Conservation (phyloP, 2,888 invertebrate genomes). For the Pandemis corylana region DNA sequence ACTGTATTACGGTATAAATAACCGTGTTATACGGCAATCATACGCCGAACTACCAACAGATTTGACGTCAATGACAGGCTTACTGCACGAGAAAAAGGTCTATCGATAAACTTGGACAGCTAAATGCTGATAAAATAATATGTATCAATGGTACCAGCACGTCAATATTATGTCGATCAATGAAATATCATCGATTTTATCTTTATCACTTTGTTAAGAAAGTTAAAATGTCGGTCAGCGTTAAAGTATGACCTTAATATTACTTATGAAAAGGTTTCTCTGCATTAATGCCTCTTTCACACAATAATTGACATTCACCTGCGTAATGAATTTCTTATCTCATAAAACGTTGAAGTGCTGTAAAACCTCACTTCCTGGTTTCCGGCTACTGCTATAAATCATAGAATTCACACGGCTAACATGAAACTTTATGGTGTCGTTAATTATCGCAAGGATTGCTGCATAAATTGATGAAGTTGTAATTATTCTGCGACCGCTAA, state of each 20-base stretch:
- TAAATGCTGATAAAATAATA: slow-evolving; percentile 40
- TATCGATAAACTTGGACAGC: slow-evolving; percentile 40
- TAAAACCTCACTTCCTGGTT: background rate
- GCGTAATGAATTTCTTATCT: background rate
- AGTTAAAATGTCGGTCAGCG: slow-evolving; percentile 6
- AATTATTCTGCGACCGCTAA: slow-evolving; percentile 20
- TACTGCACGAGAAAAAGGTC: slow-evolving; percentile 40
- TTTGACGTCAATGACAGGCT: slow-evolving; percentile 39
- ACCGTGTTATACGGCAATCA: slow-evolving; percentile 41
- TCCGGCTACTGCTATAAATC: slow-evolving; percentile 1
- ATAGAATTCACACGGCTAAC: slow-evolving; percentile 13
- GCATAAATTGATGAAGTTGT: slow-evolving; percentile 36
- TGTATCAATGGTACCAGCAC: slow-evolving; percentile 37
- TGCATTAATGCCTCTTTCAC: background rate
- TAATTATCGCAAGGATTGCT: slow-evolving; percentile 19
- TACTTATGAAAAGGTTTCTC: background rate
- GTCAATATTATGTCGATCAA: slow-evolving; percentile 39
- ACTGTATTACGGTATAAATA: slow-evolving; percentile 54
- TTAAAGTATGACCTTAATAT: slow-evolving; percentile 8
- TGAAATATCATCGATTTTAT: slow-evolving; percentile 33
- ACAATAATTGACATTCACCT: background rate
- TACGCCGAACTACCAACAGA: slow-evolving; percentile 25
- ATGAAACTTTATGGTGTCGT: slow-evolving; percentile 6
- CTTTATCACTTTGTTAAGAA: slow-evolving; percentile 23
- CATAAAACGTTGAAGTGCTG: slow-evolving; percentile 1